Evolutionary conservation across 2,797 vertebrate genomes (phyloP).

Genomic region (Poecilia wingei): DNA sequence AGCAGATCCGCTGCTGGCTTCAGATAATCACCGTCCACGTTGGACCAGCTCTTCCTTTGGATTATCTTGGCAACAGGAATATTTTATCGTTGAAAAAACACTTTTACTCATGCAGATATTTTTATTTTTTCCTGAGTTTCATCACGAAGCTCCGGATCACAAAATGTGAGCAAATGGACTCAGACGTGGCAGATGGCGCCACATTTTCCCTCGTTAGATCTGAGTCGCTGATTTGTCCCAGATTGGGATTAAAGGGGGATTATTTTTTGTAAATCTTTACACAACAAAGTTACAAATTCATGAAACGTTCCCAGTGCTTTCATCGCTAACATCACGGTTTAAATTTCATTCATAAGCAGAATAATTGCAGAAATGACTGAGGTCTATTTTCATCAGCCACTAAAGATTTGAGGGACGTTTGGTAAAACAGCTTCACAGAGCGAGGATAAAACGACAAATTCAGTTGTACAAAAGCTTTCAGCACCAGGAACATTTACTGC

Average conservation of each 20-base stretch:
- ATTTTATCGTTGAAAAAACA: slow-evolving; percentile 39
- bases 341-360: background rate
- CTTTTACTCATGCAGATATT: slow-evolving; percentile 24
- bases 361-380: background rate
- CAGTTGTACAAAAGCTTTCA: background rate
- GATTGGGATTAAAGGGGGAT: slow-evolving; percentile 14
- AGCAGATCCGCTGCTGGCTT: slow-evolving; percentile 62
- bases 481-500: background rate
- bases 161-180: slow-evolving; percentile 9
- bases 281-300: slow-evolving; percentile 6
- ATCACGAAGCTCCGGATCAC: slow-evolving; percentile 24
- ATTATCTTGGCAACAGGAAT: slow-evolving; percentile 40
- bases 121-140: background rate
- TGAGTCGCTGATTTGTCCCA: slow-evolving; percentile 43
- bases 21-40: slow-evolving; percentile 49
- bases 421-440: background rate
- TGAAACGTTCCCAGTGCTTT: background rate
- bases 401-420: background rate
- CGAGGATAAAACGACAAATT: background rate
- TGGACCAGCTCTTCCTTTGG: slow-evolving; percentile 47
- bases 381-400: background rate
- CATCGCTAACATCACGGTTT: background rate
- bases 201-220: slow-evolving; percentile 23
- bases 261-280: slow-evolving; percentile 10
- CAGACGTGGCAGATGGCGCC: slow-evolving; percentile 25